Conservation (phyloP, 2,797 vertebrate genomes). For the Borostomias antarcticus region DNA sequence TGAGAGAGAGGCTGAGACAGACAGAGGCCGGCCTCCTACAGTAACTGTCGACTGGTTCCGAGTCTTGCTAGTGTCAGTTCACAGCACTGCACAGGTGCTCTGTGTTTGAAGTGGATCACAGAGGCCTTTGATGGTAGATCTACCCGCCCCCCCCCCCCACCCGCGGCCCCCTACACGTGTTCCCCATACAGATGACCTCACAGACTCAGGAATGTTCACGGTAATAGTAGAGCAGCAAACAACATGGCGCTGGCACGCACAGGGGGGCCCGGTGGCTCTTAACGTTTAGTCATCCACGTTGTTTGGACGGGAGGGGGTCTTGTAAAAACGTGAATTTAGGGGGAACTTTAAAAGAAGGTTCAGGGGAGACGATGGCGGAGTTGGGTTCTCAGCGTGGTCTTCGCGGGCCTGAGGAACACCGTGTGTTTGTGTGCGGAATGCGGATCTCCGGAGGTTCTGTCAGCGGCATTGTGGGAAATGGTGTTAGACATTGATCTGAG, state of each 20-base stretch:
- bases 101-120: conserved; percentile 69
- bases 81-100: conserved; percentile 58
- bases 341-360: neutral
- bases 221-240: conserved; percentile 47
- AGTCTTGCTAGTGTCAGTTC: conserved; percentile 44
- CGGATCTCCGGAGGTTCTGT: conserved; percentile 6
- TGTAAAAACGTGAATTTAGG: too few species aligned
- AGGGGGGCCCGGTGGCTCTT: conserved; percentile 6
- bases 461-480: conserved; percentile 27
- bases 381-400: neutral
- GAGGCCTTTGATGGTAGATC: conserved; percentile 65
- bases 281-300: conserved; percentile 3
- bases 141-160: neutral
- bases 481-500: conserved; percentile 27
- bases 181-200: conserved; percentile 73
- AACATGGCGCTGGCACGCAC: conserved; percentile 26
- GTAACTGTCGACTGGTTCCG: conserved; percentile 9
- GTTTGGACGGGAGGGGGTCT: neutral
- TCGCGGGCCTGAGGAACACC: neutral
- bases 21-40: conserved; percentile 9
- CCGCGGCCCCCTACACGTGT: conserved; percentile 54
- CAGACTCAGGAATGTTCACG: conserved; percentile 58
- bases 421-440: neutral
- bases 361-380: neutral
- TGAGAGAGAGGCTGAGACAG: conserved; percentile 17